A percentile compares a stretch with the other conserved stretches of the same genome.
phyloP scores from a whole-genome alignment of 2,888 invertebrate genomes.

The Margaritifera margaritifera region DNA sequence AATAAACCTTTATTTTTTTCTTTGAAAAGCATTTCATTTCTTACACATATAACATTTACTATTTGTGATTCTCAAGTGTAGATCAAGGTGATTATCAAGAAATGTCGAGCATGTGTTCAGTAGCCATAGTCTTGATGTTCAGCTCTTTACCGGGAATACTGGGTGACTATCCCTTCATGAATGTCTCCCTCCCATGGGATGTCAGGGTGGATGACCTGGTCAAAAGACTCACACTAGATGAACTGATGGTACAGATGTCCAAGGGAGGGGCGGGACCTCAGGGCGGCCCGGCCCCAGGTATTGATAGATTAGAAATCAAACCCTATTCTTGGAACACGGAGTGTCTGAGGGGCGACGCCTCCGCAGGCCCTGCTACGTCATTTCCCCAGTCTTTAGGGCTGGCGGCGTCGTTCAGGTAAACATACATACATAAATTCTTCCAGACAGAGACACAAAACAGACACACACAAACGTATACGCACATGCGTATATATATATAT shows the following conservation, averaged over 20 bases:
- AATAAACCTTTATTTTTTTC: too few species aligned
- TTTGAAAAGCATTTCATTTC: too few species aligned
- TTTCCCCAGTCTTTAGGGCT: conserved; percentile 69
- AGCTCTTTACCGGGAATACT: background rate
- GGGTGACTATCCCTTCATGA: conserved; percentile 58
- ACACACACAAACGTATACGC: too few species aligned
- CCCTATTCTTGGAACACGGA: conserved; percentile 66
- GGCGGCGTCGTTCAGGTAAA: conserved; percentile 66
- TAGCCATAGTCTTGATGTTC: too few species aligned
- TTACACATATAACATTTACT: too few species aligned
- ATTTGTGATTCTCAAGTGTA: too few species aligned
- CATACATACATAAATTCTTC: too few species aligned
- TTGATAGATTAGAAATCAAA: conserved; percentile 58
- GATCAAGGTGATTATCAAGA: too few species aligned
- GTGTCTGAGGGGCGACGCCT: conserved; percentile 63
- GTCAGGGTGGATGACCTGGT: conserved; percentile 65
- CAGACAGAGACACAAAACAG: too few species aligned
- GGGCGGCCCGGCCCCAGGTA: conserved; percentile 60
- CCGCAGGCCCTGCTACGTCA: conserved; percentile 62
- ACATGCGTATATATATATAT: too few species aligned
- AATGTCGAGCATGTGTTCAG: too few species aligned
- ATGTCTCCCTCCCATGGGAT: conserved; percentile 59
- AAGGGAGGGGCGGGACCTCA: conserved; percentile 50
- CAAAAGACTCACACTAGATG: conserved; percentile 59
- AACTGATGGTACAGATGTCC: conserved; percentile 58